These are phyloP conservation scores for Thymelicus sylvestris DNA, from an alignment of 2,888 invertebrate genomes.

Conservation along the genomic window DNA sequence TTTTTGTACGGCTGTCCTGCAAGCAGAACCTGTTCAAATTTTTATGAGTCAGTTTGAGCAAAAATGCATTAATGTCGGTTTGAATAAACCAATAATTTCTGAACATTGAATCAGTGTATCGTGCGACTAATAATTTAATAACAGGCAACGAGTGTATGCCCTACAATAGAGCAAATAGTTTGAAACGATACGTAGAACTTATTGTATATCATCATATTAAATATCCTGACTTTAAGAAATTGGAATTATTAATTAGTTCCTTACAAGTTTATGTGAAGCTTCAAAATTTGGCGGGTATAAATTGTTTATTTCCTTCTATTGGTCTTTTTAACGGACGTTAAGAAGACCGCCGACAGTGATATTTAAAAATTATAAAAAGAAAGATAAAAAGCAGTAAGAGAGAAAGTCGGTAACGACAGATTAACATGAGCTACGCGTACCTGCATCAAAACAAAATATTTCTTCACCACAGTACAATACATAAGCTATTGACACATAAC, in stretches of 20 bases:
- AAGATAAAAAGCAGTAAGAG: conserved; percentile 6
- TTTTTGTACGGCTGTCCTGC: too few species aligned
- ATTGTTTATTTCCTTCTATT: conserved; percentile 45
- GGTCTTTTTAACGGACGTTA: conserved; percentile 61
- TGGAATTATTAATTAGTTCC: neutral
- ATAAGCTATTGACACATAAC: conserved; percentile 51
- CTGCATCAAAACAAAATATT: conserved; percentile 56
- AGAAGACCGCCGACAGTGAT: conserved; percentile 57
- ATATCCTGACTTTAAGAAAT: too few species aligned
- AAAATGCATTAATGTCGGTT: too few species aligned
- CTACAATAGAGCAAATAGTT: too few species aligned
- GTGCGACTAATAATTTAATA: too few species aligned
- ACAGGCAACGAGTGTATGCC: too few species aligned
- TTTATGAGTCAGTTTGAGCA: too few species aligned
- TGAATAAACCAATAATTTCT: too few species aligned
- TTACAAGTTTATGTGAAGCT: neutral
- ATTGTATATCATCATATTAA: too few species aligned
- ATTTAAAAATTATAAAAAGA: conserved; percentile 39
- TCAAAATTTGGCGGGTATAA: conserved; percentile 33
- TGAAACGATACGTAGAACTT: too few species aligned
- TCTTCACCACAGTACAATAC: conserved; percentile 52
- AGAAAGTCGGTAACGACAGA: conserved; percentile 15
- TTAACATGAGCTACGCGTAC: conserved; percentile 72
- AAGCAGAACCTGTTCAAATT: too few species aligned
- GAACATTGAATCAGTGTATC: too few species aligned